Base-by-base conservation (phyloP, 2,888 invertebrate genomes). In the Platycnemis pennipes region DNA sequence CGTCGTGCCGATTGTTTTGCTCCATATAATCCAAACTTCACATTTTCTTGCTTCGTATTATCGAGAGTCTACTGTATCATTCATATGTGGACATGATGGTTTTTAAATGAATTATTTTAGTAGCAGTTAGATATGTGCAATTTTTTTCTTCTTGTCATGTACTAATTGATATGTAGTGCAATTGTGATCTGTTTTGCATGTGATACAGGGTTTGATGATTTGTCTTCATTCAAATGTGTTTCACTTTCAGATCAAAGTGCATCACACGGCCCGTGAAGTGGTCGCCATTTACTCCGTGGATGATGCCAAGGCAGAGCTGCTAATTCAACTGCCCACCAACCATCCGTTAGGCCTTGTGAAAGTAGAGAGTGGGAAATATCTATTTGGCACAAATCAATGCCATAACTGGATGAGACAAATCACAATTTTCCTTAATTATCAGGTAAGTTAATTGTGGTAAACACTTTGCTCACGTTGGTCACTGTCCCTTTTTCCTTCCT, bases 391-490 rank as follows among this genome's bases (percentile, higher is more conserved):
- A 8, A 97, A 97, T 0, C 98, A 98, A 96, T 98, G 98, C 96
- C 97, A 98, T 89, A 97, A 98, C 95, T 98, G 98, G 97, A 97
- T 98, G 95, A 97, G 98, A 96, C 98, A 99, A 96, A 97, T 99
- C 94, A 98, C 98, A 94, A 98, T 99, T 95, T 99, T 99, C 96
- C 97, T 99, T 91, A 98, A 98, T 49, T 98, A 99, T 97, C 99
- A 99, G 97, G 99, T 98, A 96, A 95, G 94, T 87, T 16, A 77
- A 46, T 85, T 42, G 13, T 4, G 16, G 22, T 42, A 85, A 85
- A 16, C 11, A 31, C 11, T 42, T 85, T 16, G 22, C 22, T 16
- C 11, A 22, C 13, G 37, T 16, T 16, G 31, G 8, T 85, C 22
- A 42, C 42, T 85, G 11, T 16, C 42, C 2, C 94, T 69, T 87